phyloP scores from a whole-genome alignment of 1,140 invertebrate genomes.

The Globodera ellingtonae region DNA sequence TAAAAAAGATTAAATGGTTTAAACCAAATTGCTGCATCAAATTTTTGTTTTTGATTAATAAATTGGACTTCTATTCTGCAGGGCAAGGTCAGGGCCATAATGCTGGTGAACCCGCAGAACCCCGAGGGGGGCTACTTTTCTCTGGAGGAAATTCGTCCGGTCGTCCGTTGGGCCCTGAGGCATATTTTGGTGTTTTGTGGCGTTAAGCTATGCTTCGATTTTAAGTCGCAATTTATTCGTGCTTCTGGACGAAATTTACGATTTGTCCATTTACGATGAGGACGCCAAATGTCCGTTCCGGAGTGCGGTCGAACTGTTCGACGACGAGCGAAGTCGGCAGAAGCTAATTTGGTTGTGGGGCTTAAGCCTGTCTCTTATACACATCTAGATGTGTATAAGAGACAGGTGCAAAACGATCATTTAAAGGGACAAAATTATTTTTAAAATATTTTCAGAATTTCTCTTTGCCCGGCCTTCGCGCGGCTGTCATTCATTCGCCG shows the following conservation, averaged over 20 bases:
- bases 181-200: background rate
- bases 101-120: constrained; percentile 50
- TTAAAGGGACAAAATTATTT: background rate
- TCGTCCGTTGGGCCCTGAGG: constrained; percentile 42
- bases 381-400: too few relatives aligned
- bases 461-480: constrained; percentile 46
- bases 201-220: constrained; percentile 10
- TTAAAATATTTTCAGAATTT: constrained; percentile 39
- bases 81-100: constrained; percentile 50
- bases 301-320: constrained; percentile 44
- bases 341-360: constrained; percentile 53
- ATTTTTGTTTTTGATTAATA: constrained; percentile 13
- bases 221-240: constrained; percentile 44
- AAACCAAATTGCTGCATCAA: too few relatives aligned
- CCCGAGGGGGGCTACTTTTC: constrained; percentile 50
- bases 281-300: constrained; percentile 29
- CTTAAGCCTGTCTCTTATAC: too few relatives aligned
- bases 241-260: constrained; percentile 50
- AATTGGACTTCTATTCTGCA: constrained; percentile 17
- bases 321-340: constrained; percentile 11
- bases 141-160: constrained; percentile 43
- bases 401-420: constrained; percentile 16
- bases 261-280: constrained; percentile 46
- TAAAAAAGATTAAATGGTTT: too few relatives aligned
- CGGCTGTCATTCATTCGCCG: constrained; percentile 44